These are phyloP conservation scores for Brachynemurus nebulosus DNA, from an alignment of 2,888 invertebrate species.

Conservation along the genomic window DNA sequence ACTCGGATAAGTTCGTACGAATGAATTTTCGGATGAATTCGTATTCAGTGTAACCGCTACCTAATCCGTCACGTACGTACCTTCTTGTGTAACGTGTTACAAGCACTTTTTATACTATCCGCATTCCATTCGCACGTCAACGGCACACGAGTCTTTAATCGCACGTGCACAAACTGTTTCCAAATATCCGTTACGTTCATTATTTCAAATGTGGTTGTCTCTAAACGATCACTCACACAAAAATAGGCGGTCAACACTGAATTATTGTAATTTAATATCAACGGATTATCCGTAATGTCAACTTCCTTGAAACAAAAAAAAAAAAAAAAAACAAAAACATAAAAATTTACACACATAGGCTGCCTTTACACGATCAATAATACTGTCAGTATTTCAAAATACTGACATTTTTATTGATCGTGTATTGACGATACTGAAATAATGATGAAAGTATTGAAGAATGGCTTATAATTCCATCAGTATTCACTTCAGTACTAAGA, in stretches of 20 bases:
- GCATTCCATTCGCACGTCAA: conserved; percentile 47
- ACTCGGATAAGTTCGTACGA: too few species aligned
- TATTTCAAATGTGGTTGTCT: conserved; percentile 47
- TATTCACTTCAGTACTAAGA: too few species aligned
- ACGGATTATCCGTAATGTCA: conserved; percentile 67
- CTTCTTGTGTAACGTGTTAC: conserved; percentile 50
- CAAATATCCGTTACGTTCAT: conserved; percentile 47
- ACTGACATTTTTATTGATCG: too few species aligned
- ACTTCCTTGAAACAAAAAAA: conserved; percentile 40
- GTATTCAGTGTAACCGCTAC: too few species aligned
- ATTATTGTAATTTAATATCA: conserved; percentile 46
- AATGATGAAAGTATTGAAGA: too few species aligned
- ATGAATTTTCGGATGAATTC: too few species aligned
- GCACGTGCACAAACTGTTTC: conserved; percentile 55
- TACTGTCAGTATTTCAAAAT: too few species aligned
- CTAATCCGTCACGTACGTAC: conserved; percentile 32
- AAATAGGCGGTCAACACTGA: conserved; percentile 48
- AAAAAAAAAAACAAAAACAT: too few species aligned
- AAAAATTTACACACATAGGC: too few species aligned
- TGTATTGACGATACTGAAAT: too few species aligned
- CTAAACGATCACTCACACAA: conserved; percentile 56
- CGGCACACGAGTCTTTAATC: conserved; percentile 49
- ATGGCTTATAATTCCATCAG: too few species aligned
- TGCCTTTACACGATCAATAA: too few species aligned
- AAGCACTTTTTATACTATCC: conserved; percentile 43